phyloP scores from a whole-genome alignment of 2,113 vertebrate species.

The Callithrix jacchus region DNA sequence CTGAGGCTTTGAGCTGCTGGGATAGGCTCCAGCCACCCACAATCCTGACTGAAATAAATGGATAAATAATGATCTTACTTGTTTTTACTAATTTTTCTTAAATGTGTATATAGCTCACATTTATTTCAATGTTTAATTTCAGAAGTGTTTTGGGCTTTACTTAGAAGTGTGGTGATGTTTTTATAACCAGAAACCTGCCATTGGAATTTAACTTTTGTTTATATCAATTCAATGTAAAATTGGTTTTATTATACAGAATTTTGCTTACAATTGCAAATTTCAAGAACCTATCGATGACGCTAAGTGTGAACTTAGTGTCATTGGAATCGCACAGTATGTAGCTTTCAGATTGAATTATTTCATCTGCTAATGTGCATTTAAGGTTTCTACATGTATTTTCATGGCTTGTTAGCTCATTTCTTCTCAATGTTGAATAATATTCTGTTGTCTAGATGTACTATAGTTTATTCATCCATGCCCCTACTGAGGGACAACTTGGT shows the following conservation, averaged over 20 bases:
- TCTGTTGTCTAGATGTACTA: background rate
- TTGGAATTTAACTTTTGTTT: background rate
- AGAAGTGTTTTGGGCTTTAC: background rate
- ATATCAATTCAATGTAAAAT: background rate
- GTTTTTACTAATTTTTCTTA: background rate
- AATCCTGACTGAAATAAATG: background rate
- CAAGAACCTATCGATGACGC: background rate
- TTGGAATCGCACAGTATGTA: background rate
- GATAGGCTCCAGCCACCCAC: background rate
- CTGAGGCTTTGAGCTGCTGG: background rate
- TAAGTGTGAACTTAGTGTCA: background rate
- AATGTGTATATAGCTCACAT: background rate
- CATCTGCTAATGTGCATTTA: background rate
- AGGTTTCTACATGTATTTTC: background rate
- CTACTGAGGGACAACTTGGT: background rate
- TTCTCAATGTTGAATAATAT: background rate
- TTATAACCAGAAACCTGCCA: background rate
- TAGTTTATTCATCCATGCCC: background rate
- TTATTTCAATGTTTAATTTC: background rate
- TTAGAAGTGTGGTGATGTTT: background rate
- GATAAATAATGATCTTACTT: background rate
- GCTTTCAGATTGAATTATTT: background rate
- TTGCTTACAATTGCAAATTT: background rate
- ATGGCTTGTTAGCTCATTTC: background rate
- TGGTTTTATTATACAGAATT: background rate